phyloP scores from a whole-genome alignment of 2,888 invertebrate genomes.

The Athrips mouffetella region DNA sequence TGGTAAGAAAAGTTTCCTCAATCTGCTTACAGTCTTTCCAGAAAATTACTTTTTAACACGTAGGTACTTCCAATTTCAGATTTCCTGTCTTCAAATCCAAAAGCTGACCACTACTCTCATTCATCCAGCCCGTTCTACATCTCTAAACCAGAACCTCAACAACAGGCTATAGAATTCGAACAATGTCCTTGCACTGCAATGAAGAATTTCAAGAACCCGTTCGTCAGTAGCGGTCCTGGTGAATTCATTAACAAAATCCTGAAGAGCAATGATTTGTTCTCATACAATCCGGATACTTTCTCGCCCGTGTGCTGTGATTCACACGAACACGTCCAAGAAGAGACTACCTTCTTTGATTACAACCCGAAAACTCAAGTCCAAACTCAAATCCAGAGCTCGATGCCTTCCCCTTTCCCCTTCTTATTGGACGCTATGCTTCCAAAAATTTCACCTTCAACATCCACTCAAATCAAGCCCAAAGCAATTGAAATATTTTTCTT shows the following conservation, averaged over 20 bases:
- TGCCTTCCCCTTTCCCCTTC: slow-evolving; percentile 39
- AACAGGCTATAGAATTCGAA: slow-evolving; percentile 31
- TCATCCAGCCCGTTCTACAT: slow-evolving; percentile 21
- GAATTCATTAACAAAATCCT: slow-evolving; percentile 54
- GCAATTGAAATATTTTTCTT: slow-evolving; percentile 57
- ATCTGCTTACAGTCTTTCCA: too few relatives aligned
- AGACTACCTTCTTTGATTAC: slow-evolving; percentile 50
- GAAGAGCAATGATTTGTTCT: slow-evolving; percentile 49
- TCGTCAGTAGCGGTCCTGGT: slow-evolving; percentile 36
- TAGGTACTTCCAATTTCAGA: background rate
- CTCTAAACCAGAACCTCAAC: slow-evolving; percentile 28
- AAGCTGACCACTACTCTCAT: slow-evolving; percentile 15
- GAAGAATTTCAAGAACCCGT: slow-evolving; percentile 37
- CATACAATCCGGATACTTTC: slow-evolving; percentile 42
- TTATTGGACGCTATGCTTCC: slow-evolving; percentile 37
- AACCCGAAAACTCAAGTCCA: slow-evolving; percentile 32
- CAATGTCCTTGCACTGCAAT: slow-evolving; percentile 51
- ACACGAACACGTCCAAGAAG: slow-evolving; percentile 53
- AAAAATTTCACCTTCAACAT: slow-evolving; percentile 28
- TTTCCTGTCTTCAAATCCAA: slow-evolving; percentile 23
- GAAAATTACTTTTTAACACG: background rate
- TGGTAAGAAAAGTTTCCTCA: too few relatives aligned
- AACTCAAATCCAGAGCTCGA: background rate
- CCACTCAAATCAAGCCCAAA: slow-evolving; percentile 38
- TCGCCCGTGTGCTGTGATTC: slow-evolving; percentile 59